Evolutionary conservation across 2,888 invertebrate genomes (phyloP).

Genomic region (Leuctra nigra): DNA sequence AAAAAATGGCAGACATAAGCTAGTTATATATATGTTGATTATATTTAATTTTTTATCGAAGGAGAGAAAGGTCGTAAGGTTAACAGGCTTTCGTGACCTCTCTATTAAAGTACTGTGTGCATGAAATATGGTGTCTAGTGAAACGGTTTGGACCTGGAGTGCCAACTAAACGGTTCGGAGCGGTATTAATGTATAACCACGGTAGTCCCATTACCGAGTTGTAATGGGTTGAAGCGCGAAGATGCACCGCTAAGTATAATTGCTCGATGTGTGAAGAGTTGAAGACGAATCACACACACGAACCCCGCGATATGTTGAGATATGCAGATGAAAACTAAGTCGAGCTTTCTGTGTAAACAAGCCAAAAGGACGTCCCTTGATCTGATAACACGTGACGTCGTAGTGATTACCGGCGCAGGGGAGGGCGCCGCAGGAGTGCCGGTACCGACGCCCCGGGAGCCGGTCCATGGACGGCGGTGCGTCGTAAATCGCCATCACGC

Average conservation of each 20-base stretch:
- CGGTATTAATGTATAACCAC: background rate
- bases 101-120: slow-evolving; percentile 19
- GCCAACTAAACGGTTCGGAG: background rate
- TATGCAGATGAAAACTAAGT: too few relatives aligned
- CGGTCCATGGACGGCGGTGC: too few relatives aligned
- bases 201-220: background rate
- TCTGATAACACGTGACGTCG: too few relatives aligned
- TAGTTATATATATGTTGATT: slow-evolving; percentile 1
- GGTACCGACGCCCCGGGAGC: too few relatives aligned
- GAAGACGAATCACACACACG: too few relatives aligned
- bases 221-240: background rate
- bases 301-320: too few relatives aligned
- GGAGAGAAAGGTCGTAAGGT: slow-evolving; percentile 19
- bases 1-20: slow-evolving; percentile 16
- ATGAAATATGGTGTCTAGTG: slow-evolving; percentile 1
- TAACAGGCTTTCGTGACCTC: slow-evolving; percentile 24
- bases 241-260: too few relatives aligned
- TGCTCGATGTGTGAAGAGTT: too few relatives aligned
- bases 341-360: too few relatives aligned
- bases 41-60: slow-evolving; percentile 7
- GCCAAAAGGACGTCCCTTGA: too few relatives aligned
- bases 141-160: background rate
- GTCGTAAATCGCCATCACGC: background rate
- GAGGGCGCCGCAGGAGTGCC: too few relatives aligned
- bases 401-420: slow-evolving; percentile 18